Evolutionary conservation across 2,797 vertebrate genomes (phyloP), one percentile per base, ranked within the genome.

Genomic region (Bryconaethiops microstoma): DNA sequence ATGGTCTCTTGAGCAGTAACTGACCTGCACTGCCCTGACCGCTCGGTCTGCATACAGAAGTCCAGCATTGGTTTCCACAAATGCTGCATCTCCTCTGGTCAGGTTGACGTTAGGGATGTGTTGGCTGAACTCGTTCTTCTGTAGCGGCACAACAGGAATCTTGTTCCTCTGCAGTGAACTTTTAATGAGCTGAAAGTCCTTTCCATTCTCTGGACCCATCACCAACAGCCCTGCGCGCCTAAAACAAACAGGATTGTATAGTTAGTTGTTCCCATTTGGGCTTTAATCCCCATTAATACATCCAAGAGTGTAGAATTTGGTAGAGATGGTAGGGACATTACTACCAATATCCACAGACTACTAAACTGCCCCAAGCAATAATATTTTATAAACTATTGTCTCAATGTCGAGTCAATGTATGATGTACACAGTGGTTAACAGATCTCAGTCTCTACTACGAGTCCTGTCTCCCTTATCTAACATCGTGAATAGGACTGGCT

Each of bases 11-110:
- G 62, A 45, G 35, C 16, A 35, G 63, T 19, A 50, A 25, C 35
- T 72, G 90, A 98, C 97, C 97, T 98, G 97, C 9, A 92, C 93
- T 0, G 89, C 87, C 78, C 77, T 89, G 68, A 99, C 94, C 0
- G 95, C 94, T 29, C 95, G 94, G 83, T 96, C 95, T 0, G 97
- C 96, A 0, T 91, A 95, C 85, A 99, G 90, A 75, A 97, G 87
- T 7, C 97, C 97, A 0, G 90, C 96, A 0, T 86, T 93, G 29
- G 67, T 68, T 1, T 99, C 97, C 74, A 95, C 77, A 29, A 97
- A 0, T 0, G 94, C 96, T 48, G 76, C 90, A n/a, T 96, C 88
- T 0, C 93, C 95, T 0, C 83, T 19, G 0, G 86, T 48, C 63
- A 96, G 81, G 7, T 0, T 87, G 54, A 97, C 85, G 14, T 94